phyloP scores from a whole-genome alignment of 2,113 vertebrate genomes.

The Atrichornis clamosus region DNA sequence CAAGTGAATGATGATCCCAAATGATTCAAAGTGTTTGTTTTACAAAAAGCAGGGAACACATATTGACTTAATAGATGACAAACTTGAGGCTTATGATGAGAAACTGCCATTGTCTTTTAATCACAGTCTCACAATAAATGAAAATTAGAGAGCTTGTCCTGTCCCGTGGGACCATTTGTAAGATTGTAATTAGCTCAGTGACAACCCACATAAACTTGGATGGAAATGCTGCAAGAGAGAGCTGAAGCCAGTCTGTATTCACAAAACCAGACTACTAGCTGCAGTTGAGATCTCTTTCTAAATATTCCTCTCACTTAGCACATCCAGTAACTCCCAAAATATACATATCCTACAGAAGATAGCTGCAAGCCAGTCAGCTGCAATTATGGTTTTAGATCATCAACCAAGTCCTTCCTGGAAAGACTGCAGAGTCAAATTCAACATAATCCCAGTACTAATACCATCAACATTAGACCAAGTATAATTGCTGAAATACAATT shows the following conservation, averaged over 20 bases:
- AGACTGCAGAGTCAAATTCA: not conserved
- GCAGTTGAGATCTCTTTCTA: not conserved
- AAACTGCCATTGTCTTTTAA: constrained; percentile 44
- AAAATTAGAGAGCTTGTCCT: constrained; percentile 5
- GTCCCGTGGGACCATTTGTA: not conserved
- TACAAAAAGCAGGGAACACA: not conserved
- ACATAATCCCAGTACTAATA: not conserved
- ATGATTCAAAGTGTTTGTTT: constrained; percentile 11
- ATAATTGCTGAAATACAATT: not conserved
- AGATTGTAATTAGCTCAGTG: not conserved
- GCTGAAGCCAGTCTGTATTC: not conserved
- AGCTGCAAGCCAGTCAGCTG: not conserved
- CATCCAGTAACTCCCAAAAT: not conserved
- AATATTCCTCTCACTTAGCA: not conserved
- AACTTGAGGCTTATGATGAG: constrained; percentile 18
- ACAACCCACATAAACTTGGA: constrained; percentile 35
- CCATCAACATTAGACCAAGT: not conserved
- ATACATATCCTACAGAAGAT: not conserved
- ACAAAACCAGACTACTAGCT: not conserved
- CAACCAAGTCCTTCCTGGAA: not conserved
- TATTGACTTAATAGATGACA: constrained; percentile 10
- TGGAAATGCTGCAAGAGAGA: not conserved
- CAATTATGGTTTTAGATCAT: not conserved
- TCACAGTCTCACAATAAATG: constrained; percentile 22
- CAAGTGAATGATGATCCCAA: not conserved